Evolutionary conservation across 64 coral and sea anemone species (phyloP), one percentile per base, ranked within the genome.

Genomic region (Pocillopora damicornis): DNA sequence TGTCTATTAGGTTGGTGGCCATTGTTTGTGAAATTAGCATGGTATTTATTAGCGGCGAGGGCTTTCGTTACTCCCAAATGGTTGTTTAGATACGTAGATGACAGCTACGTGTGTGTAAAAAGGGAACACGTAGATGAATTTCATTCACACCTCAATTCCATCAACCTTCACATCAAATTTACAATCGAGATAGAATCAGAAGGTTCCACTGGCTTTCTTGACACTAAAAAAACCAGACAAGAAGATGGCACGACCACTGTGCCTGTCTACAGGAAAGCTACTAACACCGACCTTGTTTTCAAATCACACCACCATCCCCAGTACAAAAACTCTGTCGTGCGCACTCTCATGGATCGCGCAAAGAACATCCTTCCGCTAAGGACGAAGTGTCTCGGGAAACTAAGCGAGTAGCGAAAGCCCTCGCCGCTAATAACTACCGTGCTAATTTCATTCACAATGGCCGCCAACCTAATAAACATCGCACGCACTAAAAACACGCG

Each of bases 161-260:
- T 75, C 30, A 87, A 87, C 59, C 34, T n/a, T 74, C 85, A 73
- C 51, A 75, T 87, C 45, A 71, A 87, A 87, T 87, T 87, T 34
- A 87, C 71, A 75, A 18, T 74, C 17, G 85, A 87, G 59, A 36
- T 66, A 86, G 63, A 86, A 86, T 35, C 37, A 86, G 63, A 72
- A n/a, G 36, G 63, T 37, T 86, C 22, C 60, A 25, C n/a, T 76
- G 74, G 5, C 23, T 76, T 76, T 76, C 74, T 76, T 30, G 74
- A 76, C 74, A 42, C 37, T 4, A 76, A 36, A 45, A 76, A 20
- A 76, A 76, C 74, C n/a, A 76, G 22, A 34, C 13, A 76, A 45
- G 26, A 34, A 34, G 74, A 76, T 76, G 74, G 74, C 26, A 12
- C 15, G 17, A 35, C 26, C 6, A 76, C 63, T 13, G 74, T 76